Evolutionary conservation across 1,140 invertebrate species (phyloP), one percentile per base, ranked within the genome.

Genomic region (Agrilus planipennis): DNA sequence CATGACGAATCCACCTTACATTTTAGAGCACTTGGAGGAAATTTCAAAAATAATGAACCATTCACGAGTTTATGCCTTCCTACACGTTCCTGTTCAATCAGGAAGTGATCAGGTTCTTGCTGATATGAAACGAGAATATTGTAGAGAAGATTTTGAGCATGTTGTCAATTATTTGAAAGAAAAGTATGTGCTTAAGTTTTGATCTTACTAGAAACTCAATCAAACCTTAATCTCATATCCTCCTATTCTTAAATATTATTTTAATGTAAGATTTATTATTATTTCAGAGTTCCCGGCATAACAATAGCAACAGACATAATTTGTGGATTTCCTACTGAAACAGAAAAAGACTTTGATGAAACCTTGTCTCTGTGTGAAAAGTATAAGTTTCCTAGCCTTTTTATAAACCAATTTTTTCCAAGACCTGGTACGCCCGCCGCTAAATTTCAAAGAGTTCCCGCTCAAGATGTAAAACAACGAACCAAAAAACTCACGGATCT

Each of bases 1-100:
- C 10, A 97, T 96, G 93, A 96, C 92, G 1, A 97, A 99, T 73
- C 94, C 95, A 0, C 95, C 95, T 0, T 99, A 98, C 57, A 97
- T 99, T 43, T 60, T 96, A 18, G 89, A 97, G 54, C 88, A 97
- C 66, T 64, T 98, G 2, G 79, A 89, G 54, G 87, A 92, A 60
- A 90, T 99, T 37, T 80, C 88, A 0, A 76, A 83, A 56, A 89
- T 98, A 47, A 68, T 98, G 51, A 70, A 73, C 25, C 87, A 96
- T 63, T 87, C 89, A 0, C 62, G 84, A 40, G 91, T 99, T 1
- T 99, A 98, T 50, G 72, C 85, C 38, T 99, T 99, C 58, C 73
- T 99, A 0, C 95, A 99, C 62, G 81, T 99, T 16, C 95, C 95
- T 1, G 92, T 99, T 1, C 95, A 99, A 66, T 89, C 89, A 9